Conservation (phyloP, 2,113 vertebrate genomes). For the Lepus americanus region DNA sequence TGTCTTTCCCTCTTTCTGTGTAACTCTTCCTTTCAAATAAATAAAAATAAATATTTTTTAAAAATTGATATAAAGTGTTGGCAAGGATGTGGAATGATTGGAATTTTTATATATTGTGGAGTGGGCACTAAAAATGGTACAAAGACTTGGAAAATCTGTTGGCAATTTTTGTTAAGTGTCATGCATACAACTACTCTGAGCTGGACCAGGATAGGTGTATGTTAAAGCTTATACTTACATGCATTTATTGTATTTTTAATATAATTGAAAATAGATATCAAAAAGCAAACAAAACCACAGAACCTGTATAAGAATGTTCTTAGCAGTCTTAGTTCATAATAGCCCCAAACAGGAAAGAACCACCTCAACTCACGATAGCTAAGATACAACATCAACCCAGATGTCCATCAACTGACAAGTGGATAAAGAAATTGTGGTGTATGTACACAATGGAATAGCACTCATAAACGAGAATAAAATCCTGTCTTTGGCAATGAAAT, state of each 20-base stretch:
- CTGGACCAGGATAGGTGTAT: background rate
- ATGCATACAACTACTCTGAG: background rate
- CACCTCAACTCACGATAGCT: too few species aligned
- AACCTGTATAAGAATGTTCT: background rate
- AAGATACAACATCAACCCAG: too few species aligned
- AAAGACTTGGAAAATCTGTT: background rate
- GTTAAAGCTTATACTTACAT: constrained; percentile 6
- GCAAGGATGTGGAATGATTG: background rate
- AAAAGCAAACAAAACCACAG: constrained; percentile 19
- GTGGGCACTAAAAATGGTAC: background rate
- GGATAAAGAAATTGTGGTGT: too few species aligned
- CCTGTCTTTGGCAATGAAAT: too few species aligned
- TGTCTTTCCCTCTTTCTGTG: too few species aligned
- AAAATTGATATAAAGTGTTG: background rate
- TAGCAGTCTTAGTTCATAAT: background rate
- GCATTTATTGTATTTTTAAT: background rate
- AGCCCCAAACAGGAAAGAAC: too few species aligned
- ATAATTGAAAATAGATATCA: constrained; percentile 33
- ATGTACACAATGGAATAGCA: too few species aligned
- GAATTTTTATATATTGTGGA: background rate
- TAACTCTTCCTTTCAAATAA: too few species aligned
- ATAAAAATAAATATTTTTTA: too few species aligned
- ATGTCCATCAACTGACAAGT: too few species aligned
- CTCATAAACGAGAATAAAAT: too few species aligned
- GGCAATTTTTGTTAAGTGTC: background rate